Evolutionary conservation across 1,140 invertebrate genomes (phyloP).

Genomic region (Hermetia illucens): DNA sequence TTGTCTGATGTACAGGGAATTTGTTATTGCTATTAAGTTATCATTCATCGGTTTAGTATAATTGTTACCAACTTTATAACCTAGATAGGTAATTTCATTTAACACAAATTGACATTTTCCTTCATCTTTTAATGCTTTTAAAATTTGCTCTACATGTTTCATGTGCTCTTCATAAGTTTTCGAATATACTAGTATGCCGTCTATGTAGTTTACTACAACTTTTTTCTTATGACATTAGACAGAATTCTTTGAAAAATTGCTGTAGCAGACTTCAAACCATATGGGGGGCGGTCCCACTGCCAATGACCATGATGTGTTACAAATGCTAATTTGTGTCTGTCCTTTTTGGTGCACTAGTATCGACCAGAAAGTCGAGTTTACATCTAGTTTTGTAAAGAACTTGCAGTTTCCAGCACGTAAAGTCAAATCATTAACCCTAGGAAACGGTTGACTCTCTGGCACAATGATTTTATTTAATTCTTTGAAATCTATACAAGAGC

Average conservation of each 20-base stretch:
- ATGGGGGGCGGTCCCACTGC: conserved; percentile 22
- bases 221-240: conserved; percentile 18
- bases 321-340: conserved; percentile 26
- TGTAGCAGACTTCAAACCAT: conserved; percentile 22
- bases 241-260: conserved; percentile 24
- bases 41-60: too few species aligned
- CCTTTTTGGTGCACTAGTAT: conserved; percentile 20
- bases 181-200: too few species aligned
- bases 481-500: conserved; percentile 25
- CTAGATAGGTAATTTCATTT: too few species aligned
- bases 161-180: too few species aligned
- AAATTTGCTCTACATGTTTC: too few species aligned
- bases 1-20: too few species aligned
- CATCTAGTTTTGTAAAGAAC: conserved; percentile 23
- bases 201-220: too few species aligned
- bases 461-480: conserved; percentile 25
- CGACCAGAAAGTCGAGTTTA: conserved; percentile 30
- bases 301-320: conserved; percentile 26
- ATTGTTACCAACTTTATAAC: too few species aligned
- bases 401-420: conserved; percentile 20
- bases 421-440: conserved; percentile 21
- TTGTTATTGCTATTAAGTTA: too few species aligned
- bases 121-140: too few species aligned
- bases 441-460: conserved; percentile 28
- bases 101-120: too few species aligned